Evolutionary conservation across 1,140 invertebrate genomes (phyloP), one percentile per base, ranked within the genome.

Genomic region (Trachymyrmex septentrionalis): DNA sequence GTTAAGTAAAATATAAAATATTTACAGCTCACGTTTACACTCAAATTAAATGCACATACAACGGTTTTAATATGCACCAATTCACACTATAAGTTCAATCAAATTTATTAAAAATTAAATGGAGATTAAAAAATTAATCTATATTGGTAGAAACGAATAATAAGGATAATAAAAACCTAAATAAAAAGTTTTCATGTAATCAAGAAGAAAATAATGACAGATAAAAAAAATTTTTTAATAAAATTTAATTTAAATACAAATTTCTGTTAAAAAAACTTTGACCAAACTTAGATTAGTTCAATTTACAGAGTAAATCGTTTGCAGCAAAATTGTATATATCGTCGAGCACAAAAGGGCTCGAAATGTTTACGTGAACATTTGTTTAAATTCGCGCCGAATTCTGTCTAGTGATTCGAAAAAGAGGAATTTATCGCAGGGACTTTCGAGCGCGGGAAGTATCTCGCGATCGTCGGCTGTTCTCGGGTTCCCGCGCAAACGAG

Each of bases 401-500:
- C 12, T 44, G 38, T 12, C 9, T 44, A 63, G 61, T 27, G 61
- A 63, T 30, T 12, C 61, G 61, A 16, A 63, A n/a, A 61, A 14
- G 24, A 24, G 9, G 6, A 6, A 30, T 64, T 66, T 24, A 30
- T 14, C n/a, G 34, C 38, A 69, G 44, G 38, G 66, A 69, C 21
- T 69, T 69, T 69, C 21, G 53, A 6, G 64, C 19, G 9, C 64
- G 38, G 21, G 38, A 48, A 2, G 10, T 21, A 3, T 48, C n/a
- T 0, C 38, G 66, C 66, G 10, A 48, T 24, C 66, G 66, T 6
- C n/a, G 19, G 66, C 38, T 4, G 64, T 69, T 69, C 66, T 78
- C 64, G 64, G 14, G 85, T 92, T 92, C 91, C 91, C 91, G 91
- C 91, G 91, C 87, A 92, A 92, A 92, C 82, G 57, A 91, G 78